Conservation (phyloP, 2,113 vertebrate genomes). For the Delphinus delphis region DNA sequence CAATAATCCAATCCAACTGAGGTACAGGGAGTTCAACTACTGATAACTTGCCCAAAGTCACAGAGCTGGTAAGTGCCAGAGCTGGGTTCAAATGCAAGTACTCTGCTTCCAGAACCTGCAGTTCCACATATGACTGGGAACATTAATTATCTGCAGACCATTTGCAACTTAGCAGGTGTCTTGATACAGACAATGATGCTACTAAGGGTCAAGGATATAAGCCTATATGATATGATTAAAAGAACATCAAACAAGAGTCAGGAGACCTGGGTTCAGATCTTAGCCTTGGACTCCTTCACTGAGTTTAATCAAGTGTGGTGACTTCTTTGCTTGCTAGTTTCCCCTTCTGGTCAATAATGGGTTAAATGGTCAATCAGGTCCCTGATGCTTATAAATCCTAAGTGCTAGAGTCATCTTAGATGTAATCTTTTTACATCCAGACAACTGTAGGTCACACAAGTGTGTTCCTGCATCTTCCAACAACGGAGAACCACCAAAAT, state of each 20-base stretch:
- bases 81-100: neutral
- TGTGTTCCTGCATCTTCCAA: neutral
- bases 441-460: neutral
- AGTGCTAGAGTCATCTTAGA: neutral
- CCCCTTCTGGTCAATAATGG: neutral
- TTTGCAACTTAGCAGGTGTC: neutral
- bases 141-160: neutral
- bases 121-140: neutral
- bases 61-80: neutral
- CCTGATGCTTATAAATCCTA: neutral
- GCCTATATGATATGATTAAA: neutral
- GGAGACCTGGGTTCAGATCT: neutral
- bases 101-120: neutral
- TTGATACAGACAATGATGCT: neutral
- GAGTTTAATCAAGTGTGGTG: neutral
- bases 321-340: neutral
- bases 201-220: neutral
- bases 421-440: neutral
- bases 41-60: neutral
- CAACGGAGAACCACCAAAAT: neutral
- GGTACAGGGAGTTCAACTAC: neutral
- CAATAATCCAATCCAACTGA: neutral
- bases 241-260: neutral
- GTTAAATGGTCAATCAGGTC: neutral
- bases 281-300: neutral